Conservation (phyloP, 2,888 invertebrate species). For the Zeuzera pyrina region DNA sequence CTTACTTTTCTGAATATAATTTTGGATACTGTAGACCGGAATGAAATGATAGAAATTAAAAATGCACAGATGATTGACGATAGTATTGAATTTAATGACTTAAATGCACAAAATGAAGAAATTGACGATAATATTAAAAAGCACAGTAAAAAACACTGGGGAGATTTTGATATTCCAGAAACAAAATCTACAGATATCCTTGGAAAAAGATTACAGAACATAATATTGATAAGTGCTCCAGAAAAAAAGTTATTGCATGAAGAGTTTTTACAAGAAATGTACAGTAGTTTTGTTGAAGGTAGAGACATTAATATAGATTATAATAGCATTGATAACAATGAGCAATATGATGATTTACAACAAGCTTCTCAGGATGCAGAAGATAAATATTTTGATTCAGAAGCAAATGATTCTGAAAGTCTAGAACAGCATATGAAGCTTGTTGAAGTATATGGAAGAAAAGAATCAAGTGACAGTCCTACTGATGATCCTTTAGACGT, state of each 20-base stretch:
- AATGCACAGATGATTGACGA: slow-evolving; percentile 76
- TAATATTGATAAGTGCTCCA: slow-evolving; percentile 67
- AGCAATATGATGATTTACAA: slow-evolving; percentile 83
- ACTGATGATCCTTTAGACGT: slow-evolving; percentile 80
- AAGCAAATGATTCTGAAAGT: slow-evolving; percentile 75
- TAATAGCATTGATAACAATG: slow-evolving; percentile 83
- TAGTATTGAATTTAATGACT: slow-evolving; percentile 48
- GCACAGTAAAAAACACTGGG: slow-evolving; percentile 52
- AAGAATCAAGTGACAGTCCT: slow-evolving; percentile 21
- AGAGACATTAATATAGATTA: slow-evolving; percentile 90
- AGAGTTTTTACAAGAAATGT: slow-evolving; percentile 90
- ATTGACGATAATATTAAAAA: slow-evolving; percentile 19
- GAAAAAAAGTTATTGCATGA: slow-evolving; percentile 79
- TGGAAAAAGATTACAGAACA: slow-evolving; percentile 35
- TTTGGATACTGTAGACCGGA: slow-evolving; percentile 85
- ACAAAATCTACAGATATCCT: slow-evolving; percentile 37
- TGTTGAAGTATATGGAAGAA: slow-evolving; percentile 42
- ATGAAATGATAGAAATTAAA: slow-evolving; percentile 75
- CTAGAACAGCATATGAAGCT: slow-evolving; percentile 53
- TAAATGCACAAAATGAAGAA: slow-evolving; percentile 24
- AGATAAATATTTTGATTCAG: slow-evolving; percentile 92
- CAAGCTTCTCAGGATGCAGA: slow-evolving; percentile 83
- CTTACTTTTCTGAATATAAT: slow-evolving; percentile 82
- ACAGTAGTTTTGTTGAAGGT: slow-evolving; percentile 86
- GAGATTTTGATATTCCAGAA: slow-evolving; percentile 68